phyloP scores from a whole-genome alignment of 2,113 vertebrate genomes.

The Apeltes quadracus region DNA sequence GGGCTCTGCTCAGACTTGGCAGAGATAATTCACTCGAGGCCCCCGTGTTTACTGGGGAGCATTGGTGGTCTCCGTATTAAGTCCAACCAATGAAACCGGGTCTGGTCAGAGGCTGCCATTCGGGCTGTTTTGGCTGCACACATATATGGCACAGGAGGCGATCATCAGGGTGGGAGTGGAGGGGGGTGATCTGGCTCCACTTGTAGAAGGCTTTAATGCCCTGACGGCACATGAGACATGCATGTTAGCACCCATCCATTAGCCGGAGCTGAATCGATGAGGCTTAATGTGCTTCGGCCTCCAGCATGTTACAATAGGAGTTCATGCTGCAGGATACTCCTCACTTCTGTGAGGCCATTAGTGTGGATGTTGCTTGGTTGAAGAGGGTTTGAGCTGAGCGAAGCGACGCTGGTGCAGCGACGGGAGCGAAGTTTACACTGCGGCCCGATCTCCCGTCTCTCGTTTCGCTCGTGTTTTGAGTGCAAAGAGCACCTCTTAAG shows the following conservation, averaged over 20 bases:
- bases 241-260: background rate
- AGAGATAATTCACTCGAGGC: conserved; percentile 24
- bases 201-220: conserved; percentile 11
- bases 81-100: conserved; percentile 41
- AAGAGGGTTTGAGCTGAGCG: no score
- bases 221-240: conserved; percentile 6
- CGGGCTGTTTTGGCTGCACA: conserved; percentile 63
- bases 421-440: conserved; percentile 8
- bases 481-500: conserved; percentile 45
- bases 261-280: background rate
- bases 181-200: conserved; percentile 1
- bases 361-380: conserved; percentile 38
- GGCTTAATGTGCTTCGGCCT: background rate
- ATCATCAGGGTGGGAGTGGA: background rate
- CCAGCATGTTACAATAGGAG: conserved; percentile 19
- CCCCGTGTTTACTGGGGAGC: conserved; percentile 17
- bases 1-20: background rate
- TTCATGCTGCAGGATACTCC: conserved; percentile 18
- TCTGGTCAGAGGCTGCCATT: conserved; percentile 56
- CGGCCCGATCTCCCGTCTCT: conserved; percentile 5
- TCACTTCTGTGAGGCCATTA: conserved; percentile 49
- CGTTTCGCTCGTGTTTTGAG: conserved; percentile 37
- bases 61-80: conserved; percentile 53
- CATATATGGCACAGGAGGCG: conserved; percentile 41
- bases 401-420: conserved; percentile 26